Base-by-base conservation (phyloP, 1,140 invertebrate species). In the Cotesia chilonis region DNA sequence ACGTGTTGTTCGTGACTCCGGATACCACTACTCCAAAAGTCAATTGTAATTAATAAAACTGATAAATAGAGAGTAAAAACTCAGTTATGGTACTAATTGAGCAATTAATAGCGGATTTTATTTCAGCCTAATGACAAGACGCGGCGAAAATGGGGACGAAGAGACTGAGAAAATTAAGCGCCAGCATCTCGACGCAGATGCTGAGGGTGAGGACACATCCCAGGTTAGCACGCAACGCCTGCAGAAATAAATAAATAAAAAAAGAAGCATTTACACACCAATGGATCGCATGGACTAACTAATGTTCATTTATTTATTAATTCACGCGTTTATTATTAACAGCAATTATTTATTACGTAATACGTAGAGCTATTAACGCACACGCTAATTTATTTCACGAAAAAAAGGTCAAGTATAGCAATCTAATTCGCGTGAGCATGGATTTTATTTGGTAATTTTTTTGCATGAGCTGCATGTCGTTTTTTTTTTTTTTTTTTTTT, bases 1-100 rank as follows among this genome's bases (percentile, higher is more conserved):
- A 68, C 95, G 98, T 87, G 95, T 99, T 12, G 97, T 99, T 17
- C 90, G 96, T 71, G 93, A 98, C 78, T 96, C 95, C 36, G 96
- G 96, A 0, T 95, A 97, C 79, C 94, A 96, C 85, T 95, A 93
- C 82, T 93, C 93, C 51, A 95, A 94, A 84, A 91, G 89, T 74
- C 91, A 92, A 85, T 92, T 91, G 91, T 92, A 84, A 83, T 59
- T 36, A 51, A 10, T 28, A 28, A 28, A 28, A 28, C 28, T 28
- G 28, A 28, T 28, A 28, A 28, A 28, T 28, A 28, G 28, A 28
- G 28, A 28, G 28, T 28, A 28, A 28, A 28, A 28, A 28, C 28
- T 28, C 3, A 1, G 28, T 2, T 28, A 28, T 28, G 28, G 28
- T 28, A 28, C 28, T 28, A 28, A 28, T 28, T 28, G 28, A 28